Evolutionary conservation across 2,797 vertebrate species (phyloP).

Genomic region (Falco concolor): DNA sequence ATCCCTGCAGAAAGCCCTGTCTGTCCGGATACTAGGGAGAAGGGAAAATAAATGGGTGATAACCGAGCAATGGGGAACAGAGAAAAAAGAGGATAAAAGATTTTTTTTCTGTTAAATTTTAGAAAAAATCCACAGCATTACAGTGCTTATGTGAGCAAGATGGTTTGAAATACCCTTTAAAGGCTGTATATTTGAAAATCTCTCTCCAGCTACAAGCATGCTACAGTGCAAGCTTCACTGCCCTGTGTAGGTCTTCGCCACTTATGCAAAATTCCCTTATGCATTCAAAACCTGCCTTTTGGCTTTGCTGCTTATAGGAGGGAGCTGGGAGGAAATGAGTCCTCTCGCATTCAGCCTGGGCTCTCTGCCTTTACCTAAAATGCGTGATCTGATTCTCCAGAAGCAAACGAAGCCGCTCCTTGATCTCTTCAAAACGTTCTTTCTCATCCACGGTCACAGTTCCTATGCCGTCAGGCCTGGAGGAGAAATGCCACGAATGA

Average conservation of each 20-base stretch:
- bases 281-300: conserved; percentile 31
- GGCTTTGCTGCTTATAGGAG: conserved; percentile 8
- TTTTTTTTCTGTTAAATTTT: background rate
- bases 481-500: conserved; percentile 64
- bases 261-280: background rate
- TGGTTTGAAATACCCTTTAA: background rate
- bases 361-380: conserved; percentile 84
- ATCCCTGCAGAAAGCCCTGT: background rate
- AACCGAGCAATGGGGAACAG: background rate
- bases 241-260: conserved; percentile 4
- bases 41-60: background rate
- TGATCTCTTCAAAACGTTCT: conserved; percentile 95
- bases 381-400: conserved; percentile 98
- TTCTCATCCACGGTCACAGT: conserved; percentile 93
- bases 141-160: background rate
- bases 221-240: background rate
- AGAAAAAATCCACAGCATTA: background rate
- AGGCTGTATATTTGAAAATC: conserved; percentile 30
- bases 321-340: conserved; percentile 31
- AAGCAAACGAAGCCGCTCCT: conserved; percentile 92
- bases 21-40: background rate
- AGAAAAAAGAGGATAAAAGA: background rate
- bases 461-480: conserved; percentile 94
- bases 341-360: background rate
- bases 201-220: background rate